Evolutionary conservation across 2,113 vertebrate species (phyloP).

Genomic region (Atherinomorus stipes): DNA sequence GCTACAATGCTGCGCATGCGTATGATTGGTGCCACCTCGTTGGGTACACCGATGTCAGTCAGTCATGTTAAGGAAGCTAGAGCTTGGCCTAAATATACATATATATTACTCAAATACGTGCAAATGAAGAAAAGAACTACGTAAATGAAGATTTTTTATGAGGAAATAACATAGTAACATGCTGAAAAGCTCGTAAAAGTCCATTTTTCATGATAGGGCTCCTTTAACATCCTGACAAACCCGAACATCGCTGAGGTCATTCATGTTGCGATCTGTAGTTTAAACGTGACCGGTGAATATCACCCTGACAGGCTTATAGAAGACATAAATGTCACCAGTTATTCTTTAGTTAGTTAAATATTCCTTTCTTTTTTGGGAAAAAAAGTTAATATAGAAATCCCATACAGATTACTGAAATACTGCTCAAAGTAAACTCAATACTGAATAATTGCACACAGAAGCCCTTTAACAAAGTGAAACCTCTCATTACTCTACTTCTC

Average conservation of each 20-base stretch:
- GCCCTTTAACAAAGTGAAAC: slow-evolving; percentile 10
- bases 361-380: neutral
- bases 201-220: no score
- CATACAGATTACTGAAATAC: neutral
- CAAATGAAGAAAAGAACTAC: no score
- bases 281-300: neutral
- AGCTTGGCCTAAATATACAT: no score
- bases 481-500: slow-evolving; percentile 13
- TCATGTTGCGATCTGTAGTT: neutral
- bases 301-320: neutral
- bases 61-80: no score
- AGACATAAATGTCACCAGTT: neutral
- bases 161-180: no score
- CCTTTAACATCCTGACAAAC: no score
- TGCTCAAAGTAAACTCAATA: neutral
- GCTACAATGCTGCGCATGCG: no score
- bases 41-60: no score
- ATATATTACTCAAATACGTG: no score
- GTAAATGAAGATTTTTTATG: no score
- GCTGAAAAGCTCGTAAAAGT: no score
- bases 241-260: neutral
- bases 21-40: no score
- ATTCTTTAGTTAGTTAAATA: neutral
- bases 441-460: neutral
- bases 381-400: neutral